Evolutionary conservation across 2,888 invertebrate species (phyloP), one percentile per base, ranked within the genome.

Genomic region (Lasioglossum oenotherae): DNA sequence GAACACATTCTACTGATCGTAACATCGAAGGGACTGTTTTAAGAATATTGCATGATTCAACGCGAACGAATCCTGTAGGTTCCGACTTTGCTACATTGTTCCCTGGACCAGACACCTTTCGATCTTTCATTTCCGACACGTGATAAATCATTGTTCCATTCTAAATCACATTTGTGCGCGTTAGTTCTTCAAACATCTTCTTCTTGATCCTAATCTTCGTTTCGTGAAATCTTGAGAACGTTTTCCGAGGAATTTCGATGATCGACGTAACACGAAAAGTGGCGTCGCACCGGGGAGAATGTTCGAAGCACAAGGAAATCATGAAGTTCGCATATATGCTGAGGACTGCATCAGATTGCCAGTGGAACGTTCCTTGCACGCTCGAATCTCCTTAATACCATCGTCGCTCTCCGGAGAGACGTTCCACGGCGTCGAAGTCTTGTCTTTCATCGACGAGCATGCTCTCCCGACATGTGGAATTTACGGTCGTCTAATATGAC

Each of bases 31-130:
- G 27, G 38, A 38, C 35, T 53, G 69, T 27, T 69, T 72, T 23
- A 57, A 57, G 31, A 72, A 72, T 23, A 71, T 72, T 72, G 78
- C 41, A 57, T 57, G 78, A 78, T 41, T 38, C 53, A 71, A 78
- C 31, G 31, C 19, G 19, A 64, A 31, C 64, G 64, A 64, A 64
- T 64, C 64, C 16, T 31, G 31, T 31, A 31, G 31, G 31, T 31
- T 19, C 5, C 41, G 38, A 38, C 1, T 27, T 19, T 27, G 27
- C 6, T n/a, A 27, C 31, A 31, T 64, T 64, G 31, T 16, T 64
- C 16, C 19, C 64, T 31, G 31, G 14, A 16, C 64, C 27, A 60
- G 4, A 27, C 4, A 14, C 10, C 60, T 27, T 27, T 27, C 27
- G 6, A 4, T 27, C n/a, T 10, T n/a, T 14, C 4, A 12, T 60